Percentiles rank a stretch among this genome's conserved stretches.
phyloP scores from a whole-genome alignment of 1,140 invertebrate genomes.

The Drosophila trapezifrons region DNA sequence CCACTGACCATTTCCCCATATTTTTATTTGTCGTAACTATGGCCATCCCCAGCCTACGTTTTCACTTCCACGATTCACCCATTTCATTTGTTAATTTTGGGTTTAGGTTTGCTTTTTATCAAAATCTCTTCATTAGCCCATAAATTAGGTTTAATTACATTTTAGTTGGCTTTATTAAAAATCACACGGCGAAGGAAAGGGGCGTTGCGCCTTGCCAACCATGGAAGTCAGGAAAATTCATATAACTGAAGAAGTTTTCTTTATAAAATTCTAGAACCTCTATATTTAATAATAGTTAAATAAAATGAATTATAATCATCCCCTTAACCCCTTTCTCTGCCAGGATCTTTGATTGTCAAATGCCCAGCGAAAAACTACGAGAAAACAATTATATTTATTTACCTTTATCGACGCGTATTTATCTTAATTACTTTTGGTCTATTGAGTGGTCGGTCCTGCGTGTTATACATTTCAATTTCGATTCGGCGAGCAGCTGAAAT shows the following conservation, averaged over 20 bases:
- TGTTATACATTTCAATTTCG: slow-evolving; percentile 75
- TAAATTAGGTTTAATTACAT: slow-evolving; percentile 82
- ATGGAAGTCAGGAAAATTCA: not conserved
- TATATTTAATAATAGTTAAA: too few species aligned
- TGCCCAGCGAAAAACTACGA: slow-evolving; percentile 33
- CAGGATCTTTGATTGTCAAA: too few species aligned
- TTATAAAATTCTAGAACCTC: not conserved
- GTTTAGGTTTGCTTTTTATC: slow-evolving; percentile 45
- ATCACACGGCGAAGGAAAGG: slow-evolving; percentile 33
- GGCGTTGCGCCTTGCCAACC: not conserved
- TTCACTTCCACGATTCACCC: slow-evolving; percentile 28
- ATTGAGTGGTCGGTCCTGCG: slow-evolving; percentile 58
- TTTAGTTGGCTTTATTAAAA: slow-evolving; percentile 78
- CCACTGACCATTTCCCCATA: slow-evolving; percentile 22
- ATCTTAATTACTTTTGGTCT: slow-evolving; percentile 81
- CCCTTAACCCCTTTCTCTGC: too few species aligned
- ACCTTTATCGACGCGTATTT: slow-evolving; percentile 78
- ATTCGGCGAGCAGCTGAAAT: slow-evolving; percentile 63
- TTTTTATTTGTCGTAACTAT: slow-evolving; percentile 22
- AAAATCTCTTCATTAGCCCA: slow-evolving; percentile 82
- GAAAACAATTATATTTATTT: slow-evolving; percentile 82
- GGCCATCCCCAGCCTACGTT: slow-evolving; percentile 27
- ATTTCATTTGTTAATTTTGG: slow-evolving; percentile 66
- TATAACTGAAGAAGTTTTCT: not conserved
- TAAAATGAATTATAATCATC: not conserved